Evolutionary conservation across 2,113 vertebrate genomes (phyloP), one percentile per base, ranked within the genome.

Genomic region (Gorsachius goisagi): DNA sequence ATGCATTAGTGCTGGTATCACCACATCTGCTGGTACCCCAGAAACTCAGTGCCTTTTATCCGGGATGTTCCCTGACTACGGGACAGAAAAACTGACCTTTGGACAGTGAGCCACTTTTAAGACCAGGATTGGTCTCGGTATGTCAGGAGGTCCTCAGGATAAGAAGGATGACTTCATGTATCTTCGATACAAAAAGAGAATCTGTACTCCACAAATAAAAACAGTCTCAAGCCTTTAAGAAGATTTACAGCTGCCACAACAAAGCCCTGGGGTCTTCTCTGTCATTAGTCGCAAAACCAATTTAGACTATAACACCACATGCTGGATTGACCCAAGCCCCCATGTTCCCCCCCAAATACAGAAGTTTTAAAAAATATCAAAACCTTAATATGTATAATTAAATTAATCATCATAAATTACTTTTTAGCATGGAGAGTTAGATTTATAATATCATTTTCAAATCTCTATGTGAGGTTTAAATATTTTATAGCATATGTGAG

Each of bases 401-500:
- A 97, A 98, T 98, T 97, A 98, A 98, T 98, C 98, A 97, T 96
- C 95, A 98, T 97, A 97, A 98, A 98, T 98, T 98, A 98, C 97
- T 90, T 97, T 97, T 97, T 96, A 98, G 97, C 97, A 88, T 59
- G 18, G 94, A 95, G 97, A 92, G 97, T 88, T 97, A 98, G 98
- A 98, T 98, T 98, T 98, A 98, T 98, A 98, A 98, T 98, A 97
- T 97, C 96, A 96, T 98, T 98, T 98, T 97, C 97, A 97, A 98
- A 98, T 96, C 97, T 97, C 98, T 97, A 97, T 96, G 98, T 97
- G 98, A 97, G 98, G 96, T 97, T 98, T 98, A 98, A 98, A 98
- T 98, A 98, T 98, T 98, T 98, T 97, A 98, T 98, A 95, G 98
- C 97, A 97, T 97, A 97, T 97, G 96, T 91, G 97, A 97, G 96